phyloP scores from a whole-genome alignment of 2,888 invertebrate genomes.

The Spatulosminthurus flaviceps region DNA sequence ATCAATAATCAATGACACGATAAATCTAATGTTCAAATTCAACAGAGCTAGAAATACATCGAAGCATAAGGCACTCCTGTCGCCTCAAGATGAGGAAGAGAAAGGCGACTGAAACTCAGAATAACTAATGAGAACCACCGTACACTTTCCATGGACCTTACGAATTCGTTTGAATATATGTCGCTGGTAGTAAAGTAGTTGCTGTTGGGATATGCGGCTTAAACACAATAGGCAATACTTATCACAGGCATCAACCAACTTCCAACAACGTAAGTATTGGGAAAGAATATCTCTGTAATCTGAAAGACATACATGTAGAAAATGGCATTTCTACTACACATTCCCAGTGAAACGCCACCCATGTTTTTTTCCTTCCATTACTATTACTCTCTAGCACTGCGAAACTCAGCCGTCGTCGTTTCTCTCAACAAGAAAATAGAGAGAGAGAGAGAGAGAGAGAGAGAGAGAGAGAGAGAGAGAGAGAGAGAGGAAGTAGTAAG shows the following conservation, averaged over 20 bases:
- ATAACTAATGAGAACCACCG: too few species aligned
- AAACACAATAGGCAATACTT: background rate
- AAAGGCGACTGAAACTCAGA: too few species aligned
- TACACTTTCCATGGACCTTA: too few species aligned
- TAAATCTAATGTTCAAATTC: too few species aligned
- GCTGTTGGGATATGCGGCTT: too few species aligned
- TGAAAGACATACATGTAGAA: background rate
- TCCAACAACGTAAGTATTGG: background rate
- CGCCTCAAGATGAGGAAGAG: too few species aligned
- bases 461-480: background rate
- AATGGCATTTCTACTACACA: background rate
- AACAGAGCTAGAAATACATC: too few species aligned
- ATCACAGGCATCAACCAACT: background rate
- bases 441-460: background rate
- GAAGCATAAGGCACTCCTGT: too few species aligned
- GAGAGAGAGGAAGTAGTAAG: background rate
- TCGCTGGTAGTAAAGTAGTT: too few species aligned
- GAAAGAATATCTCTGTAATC: background rate
- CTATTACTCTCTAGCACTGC: background rate
- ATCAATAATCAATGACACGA: too few species aligned
- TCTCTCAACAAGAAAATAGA: background rate
- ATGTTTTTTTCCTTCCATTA: conserved; percentile 11
- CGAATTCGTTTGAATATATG: too few species aligned
- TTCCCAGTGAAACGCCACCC: background rate
- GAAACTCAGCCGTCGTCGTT: background rate